Conservation (phyloP, 1,140 invertebrate species). For the Monochamus saltuarius region DNA sequence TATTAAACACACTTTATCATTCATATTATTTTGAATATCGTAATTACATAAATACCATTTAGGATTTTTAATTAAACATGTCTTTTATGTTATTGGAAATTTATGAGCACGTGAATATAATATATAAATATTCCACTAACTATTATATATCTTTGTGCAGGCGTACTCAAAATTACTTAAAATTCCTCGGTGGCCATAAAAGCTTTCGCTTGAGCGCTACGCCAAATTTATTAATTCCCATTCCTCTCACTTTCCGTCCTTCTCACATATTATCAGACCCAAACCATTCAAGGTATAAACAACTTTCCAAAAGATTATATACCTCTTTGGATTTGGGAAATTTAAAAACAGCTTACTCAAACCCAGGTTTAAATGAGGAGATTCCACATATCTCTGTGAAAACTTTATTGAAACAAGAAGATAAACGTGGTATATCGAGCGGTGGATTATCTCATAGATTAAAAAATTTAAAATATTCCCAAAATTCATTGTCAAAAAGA, state of each 20-base stretch:
- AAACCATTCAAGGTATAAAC: constrained; percentile 19
- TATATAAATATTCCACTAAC: background rate
- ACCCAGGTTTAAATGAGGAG: constrained; percentile 27
- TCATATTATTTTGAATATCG: no score
- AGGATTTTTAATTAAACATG: no score
- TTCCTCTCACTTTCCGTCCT: constrained; percentile 22
- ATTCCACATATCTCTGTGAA: constrained; percentile 48
- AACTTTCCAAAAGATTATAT: constrained; percentile 28
- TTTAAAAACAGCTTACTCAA: constrained; percentile 26
- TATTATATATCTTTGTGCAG: constrained; percentile 40
- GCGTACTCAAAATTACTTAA: constrained; percentile 46
- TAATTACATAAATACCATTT: no score
- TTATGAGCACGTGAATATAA: no score
- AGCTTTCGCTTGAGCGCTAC: constrained; percentile 43
- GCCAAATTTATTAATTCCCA: constrained; percentile 19
- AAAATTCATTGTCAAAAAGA: constrained; percentile 57
- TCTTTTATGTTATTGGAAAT: no score
- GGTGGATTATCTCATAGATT: constrained; percentile 57
- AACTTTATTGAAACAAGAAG: constrained; percentile 58
- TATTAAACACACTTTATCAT: no score
- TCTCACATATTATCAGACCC: constrained; percentile 11
- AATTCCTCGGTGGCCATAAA: constrained; percentile 47
- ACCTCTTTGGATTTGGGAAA: constrained; percentile 16
- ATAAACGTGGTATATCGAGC: constrained; percentile 55
- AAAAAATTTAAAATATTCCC: constrained; percentile 57